Base-by-base conservation (phyloP, 2,888 invertebrate species). In the Meteorus colon region DNA sequence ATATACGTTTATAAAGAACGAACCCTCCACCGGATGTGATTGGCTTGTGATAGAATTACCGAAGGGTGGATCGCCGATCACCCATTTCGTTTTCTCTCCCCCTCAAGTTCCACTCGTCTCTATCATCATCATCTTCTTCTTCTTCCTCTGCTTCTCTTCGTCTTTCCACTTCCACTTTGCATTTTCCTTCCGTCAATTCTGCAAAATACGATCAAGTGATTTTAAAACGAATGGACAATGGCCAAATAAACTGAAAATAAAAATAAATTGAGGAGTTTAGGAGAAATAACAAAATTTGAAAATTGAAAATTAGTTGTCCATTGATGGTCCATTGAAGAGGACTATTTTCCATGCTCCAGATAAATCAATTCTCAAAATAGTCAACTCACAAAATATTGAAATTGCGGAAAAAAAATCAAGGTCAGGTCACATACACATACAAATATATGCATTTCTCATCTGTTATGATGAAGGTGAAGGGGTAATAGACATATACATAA, bases 21-120 rank as follows among this genome's bases (percentile, higher is more conserved):
- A 79, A 81, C 84, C 84, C 84, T 85, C 82, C 76, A 79, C 85
- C 84, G 85, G 85, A 86, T 87, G 85, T 86, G 88, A 88, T 88
- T 88, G 88, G 87, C 88, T 88, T 84, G 87, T 87, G 88, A 88
- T 88, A 85, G 88, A 87, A 88, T 88, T 88, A 88, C 86, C 84
- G 84, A 85, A 55, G 86, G 87, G 86, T 84, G 84, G 84, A 84
- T 79, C 81, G 24, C 19, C 55, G 19, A 10, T 55, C n/a, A n/a
- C n/a, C 10, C 24, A 55, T 19, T 55, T 19, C 19, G n/a, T 55
- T 19, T 19, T 55, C 55, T 19, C 24, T n/a, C 24, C 55, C 55
- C 55, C 19, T 55, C 19, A 55, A 55, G 19, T 6, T 8, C 4
- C 19, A 55, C 41, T 27, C 51, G 10, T n/a, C 67, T 45, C 41